These are phyloP conservation scores for Cryptus armator DNA, from an alignment of 2,888 invertebrate genomes.

Conservation along the genomic window DNA sequence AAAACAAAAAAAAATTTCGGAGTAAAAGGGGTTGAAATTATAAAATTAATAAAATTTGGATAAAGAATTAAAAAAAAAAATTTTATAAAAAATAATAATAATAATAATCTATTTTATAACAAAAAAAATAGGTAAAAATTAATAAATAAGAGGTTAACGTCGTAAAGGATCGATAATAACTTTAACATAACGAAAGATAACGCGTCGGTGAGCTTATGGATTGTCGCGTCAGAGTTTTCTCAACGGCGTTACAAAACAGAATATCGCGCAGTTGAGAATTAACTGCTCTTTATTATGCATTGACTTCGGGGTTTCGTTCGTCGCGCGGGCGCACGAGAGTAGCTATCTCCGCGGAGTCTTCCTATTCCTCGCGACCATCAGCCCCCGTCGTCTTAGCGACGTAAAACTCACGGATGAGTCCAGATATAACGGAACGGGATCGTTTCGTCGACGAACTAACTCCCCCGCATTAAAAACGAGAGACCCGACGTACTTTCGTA, in stretches of 20 bases:
- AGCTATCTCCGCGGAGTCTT: conserved; percentile 12
- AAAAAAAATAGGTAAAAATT: too few species aligned
- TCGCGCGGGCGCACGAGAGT: conserved; percentile 30
- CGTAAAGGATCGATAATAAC: too few species aligned
- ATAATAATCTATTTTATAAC: too few species aligned
- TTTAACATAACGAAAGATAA: too few species aligned
- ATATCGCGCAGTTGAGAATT: background rate
- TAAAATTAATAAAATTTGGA: too few species aligned
- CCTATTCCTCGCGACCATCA: background rate
- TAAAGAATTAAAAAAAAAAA: too few species aligned
- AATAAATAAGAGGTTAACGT: too few species aligned
- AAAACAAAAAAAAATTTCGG: too few species aligned
- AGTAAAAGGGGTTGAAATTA: too few species aligned
- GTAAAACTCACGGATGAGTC: conserved; percentile 18
- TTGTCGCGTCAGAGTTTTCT: background rate
- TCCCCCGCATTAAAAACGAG: conserved; percentile 54
- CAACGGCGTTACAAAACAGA: background rate
- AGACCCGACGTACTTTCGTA: background rate
- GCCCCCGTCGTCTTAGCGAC: conserved; percentile 8
- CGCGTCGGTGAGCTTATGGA: background rate
- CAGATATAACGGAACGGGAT: conserved; percentile 37
- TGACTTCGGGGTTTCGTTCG: conserved; percentile 24
- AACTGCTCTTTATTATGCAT: conserved; percentile 41
- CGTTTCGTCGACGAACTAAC: conserved; percentile 43
- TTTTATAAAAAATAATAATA: too few species aligned